phyloP scores from a whole-genome alignment of 2,113 vertebrate genomes.

The Centrocercus urophasianus region DNA sequence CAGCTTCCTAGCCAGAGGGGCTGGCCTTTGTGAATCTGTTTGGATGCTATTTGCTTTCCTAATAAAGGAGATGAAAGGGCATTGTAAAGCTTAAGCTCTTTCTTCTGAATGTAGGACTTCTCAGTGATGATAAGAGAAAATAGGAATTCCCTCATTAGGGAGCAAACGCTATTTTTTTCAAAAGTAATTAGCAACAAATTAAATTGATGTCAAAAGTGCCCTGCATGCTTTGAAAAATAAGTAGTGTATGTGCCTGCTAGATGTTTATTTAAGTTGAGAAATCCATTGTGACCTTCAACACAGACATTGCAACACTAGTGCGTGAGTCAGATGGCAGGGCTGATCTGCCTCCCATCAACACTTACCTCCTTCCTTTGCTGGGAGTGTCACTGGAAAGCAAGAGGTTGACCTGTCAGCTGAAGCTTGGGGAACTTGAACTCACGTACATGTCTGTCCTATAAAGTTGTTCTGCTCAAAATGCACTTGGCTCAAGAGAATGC shows the following conservation, averaged over 20 bases:
- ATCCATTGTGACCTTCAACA: neutral
- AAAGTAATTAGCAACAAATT: constrained; percentile 1
- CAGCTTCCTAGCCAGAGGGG: neutral
- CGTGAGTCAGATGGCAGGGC: neutral
- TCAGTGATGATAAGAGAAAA: neutral
- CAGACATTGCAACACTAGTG: neutral
- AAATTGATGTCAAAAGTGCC: neutral
- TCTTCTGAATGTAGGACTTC: neutral
- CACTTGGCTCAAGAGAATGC: constrained; percentile 20
- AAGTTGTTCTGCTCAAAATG: constrained; percentile 23
- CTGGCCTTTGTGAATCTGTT: neutral
- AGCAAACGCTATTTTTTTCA: neutral
- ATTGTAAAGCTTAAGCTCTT: neutral
- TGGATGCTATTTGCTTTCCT: neutral
- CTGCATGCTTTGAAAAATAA: constrained; percentile 28
- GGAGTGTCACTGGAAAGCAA: neutral
- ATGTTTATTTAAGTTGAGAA: neutral
- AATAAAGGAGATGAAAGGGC: neutral
- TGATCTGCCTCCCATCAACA: neutral
- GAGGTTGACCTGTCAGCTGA: neutral
- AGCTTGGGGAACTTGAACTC: neutral
- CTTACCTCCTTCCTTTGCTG: neutral
- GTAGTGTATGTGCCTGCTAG: neutral
- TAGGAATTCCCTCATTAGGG: neutral
- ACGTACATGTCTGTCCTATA: neutral